Evolutionary conservation across 1,140 invertebrate species (phyloP).

Genomic region (Drosophila nikananu): DNA sequence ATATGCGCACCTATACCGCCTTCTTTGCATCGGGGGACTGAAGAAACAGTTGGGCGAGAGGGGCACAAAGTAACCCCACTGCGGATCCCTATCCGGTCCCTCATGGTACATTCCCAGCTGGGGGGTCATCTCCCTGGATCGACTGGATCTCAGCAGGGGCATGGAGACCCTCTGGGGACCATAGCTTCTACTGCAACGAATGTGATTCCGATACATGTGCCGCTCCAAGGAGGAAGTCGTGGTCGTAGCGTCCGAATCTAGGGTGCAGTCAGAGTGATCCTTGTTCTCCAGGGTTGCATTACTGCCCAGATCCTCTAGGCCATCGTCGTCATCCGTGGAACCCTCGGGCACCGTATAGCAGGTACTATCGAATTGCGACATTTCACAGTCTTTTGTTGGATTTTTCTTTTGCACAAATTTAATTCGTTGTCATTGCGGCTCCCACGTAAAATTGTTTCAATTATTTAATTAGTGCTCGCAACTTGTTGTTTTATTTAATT

Average conservation of each 20-base stretch:
- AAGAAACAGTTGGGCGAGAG: conserved; percentile 73
- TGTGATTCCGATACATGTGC: conserved; percentile 56
- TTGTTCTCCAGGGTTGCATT: conserved; percentile 67
- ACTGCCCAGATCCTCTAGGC: conserved; percentile 40
- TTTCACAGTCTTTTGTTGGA: conserved; percentile 19
- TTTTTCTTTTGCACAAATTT: conserved; percentile 37
- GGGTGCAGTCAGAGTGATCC: conserved; percentile 58
- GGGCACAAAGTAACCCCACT: conserved; percentile 83
- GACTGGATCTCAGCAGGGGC: conserved; percentile 55
- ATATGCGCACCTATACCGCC: conserved; percentile 57
- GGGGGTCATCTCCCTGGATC: conserved; percentile 64
- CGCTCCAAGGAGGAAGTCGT: conserved; percentile 70
- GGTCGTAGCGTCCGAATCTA: conserved; percentile 66
- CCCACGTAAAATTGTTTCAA: conserved; percentile 53
- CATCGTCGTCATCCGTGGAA: conserved; percentile 58
- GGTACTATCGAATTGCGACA: conserved; percentile 79
- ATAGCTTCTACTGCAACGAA: conserved; percentile 45
- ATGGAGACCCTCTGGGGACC: conserved; percentile 63
- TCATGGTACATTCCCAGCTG: conserved; percentile 74
- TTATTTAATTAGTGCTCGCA: conserved; percentile 62
- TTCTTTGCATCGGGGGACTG: conserved; percentile 75
- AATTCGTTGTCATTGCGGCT: conserved; percentile 40
- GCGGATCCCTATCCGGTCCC: conserved; percentile 54
- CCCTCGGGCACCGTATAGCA: conserved; percentile 83
- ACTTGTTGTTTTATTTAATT: conserved; percentile 33